These are phyloP conservation scores for Caenorhabditis angaria DNA, from an alignment of 2,888 invertebrate genomes.

Conservation along the genomic window DNA sequence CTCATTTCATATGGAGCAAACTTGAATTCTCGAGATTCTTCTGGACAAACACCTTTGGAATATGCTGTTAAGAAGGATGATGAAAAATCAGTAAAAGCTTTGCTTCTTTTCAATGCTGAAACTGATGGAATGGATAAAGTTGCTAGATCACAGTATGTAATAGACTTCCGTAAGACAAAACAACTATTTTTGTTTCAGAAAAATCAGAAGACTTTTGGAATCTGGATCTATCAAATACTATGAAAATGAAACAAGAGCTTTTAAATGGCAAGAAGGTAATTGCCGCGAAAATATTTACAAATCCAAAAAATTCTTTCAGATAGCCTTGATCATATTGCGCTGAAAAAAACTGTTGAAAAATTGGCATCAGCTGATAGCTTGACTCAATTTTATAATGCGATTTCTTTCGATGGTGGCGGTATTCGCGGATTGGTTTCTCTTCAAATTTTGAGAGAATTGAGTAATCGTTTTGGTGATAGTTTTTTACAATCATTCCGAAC, in stretches of 20 bases:
- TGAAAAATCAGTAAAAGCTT: background rate
- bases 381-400: slow-evolving; percentile 5
- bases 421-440: slow-evolving; percentile 62
- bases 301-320: background rate
- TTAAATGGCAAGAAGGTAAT: background rate
- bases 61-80: slow-evolving; percentile 18
- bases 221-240: background rate
- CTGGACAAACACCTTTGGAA: slow-evolving; percentile 30
- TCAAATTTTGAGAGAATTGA: slow-evolving; percentile 63
- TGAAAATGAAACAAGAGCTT: background rate
- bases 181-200: background rate
- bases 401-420: slow-evolving; percentile 64
- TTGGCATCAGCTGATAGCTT: background rate
- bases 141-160: background rate
- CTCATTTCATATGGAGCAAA: slow-evolving; percentile 31
- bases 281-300: background rate
- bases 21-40: slow-evolving; percentile 18
- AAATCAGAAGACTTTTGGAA: background rate
- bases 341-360: slow-evolving; percentile 5
- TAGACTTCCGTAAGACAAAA: background rate
- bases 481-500: slow-evolving; percentile 90
- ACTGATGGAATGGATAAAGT: slow-evolving; percentile 11
- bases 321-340: slow-evolving; percentile 1
- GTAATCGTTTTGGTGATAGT: slow-evolving; percentile 71
- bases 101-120: slow-evolving; percentile 12